Evolutionary conservation across 23 tunicate genomes (phyloP).

Genomic region (Diplosoma virens): DNA sequence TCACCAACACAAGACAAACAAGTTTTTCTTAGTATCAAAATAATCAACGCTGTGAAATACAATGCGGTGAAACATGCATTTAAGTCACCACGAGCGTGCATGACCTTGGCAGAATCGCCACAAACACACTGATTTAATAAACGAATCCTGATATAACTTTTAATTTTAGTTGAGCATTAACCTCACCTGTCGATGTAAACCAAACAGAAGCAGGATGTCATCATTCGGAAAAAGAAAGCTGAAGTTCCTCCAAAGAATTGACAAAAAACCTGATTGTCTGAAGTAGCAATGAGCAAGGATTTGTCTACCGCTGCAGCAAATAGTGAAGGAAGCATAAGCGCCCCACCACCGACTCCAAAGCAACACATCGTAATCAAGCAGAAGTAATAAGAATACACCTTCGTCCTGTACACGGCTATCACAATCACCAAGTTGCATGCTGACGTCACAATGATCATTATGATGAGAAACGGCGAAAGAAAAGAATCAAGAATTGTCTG

Average conservation of each 20-base stretch:
- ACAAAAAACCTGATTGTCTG: neutral
- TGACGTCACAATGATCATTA: neutral
- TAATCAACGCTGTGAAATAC: too few relatives aligned
- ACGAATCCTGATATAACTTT: too few relatives aligned
- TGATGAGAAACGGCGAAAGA: neutral
- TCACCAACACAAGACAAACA: too few relatives aligned
- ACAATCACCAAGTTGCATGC: neutral
- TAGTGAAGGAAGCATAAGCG: neutral
- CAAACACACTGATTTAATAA: too few relatives aligned
- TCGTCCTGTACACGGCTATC: neutral
- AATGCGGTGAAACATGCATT: too few relatives aligned
- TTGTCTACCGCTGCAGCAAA: neutral
- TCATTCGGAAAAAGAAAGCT: neutral
- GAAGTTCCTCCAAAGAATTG: neutral
- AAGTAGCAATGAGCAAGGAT: neutral
- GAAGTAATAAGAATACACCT: neutral
- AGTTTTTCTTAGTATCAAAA: too few relatives aligned
- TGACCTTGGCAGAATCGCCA: too few relatives aligned
- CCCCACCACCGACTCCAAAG: neutral
- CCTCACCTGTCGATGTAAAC: neutral
- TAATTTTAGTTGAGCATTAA: too few relatives aligned
- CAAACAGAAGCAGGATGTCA: neutral
- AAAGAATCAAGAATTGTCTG: neutral
- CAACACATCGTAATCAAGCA: neutral
- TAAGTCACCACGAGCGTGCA: too few relatives aligned